phyloP scores from a whole-genome alignment of 2,113 vertebrate genomes.

The Paradoxurus hermaphroditus region DNA sequence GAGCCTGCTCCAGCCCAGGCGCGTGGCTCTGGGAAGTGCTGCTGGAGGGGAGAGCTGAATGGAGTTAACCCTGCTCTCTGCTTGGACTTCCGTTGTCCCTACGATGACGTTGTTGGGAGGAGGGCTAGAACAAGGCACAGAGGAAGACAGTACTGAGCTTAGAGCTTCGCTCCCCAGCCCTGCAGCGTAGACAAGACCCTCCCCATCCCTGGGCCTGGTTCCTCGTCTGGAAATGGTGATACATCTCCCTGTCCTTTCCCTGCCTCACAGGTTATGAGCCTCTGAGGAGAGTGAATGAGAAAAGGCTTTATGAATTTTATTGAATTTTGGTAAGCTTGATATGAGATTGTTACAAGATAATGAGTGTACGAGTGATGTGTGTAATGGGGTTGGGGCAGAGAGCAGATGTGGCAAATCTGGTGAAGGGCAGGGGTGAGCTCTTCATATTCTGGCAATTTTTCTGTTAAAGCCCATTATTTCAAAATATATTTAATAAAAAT shows the following conservation, averaged over 20 bases:
- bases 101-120: background rate
- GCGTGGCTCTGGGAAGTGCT: background rate
- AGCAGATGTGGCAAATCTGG: fast-evolving
- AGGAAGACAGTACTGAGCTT: fast-evolving
- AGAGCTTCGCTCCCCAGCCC: fast-evolving
- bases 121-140: background rate
- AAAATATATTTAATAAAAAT: background rate
- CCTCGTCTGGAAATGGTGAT: background rate
- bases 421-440: background rate
- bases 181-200: background rate
- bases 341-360: background rate
- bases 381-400: background rate
- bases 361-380: background rate
- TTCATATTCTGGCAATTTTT: background rate
- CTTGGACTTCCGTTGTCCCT: background rate
- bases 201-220: background rate
- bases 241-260: background rate
- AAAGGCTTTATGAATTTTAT: background rate
- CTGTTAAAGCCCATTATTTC: background rate
- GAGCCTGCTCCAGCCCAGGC: background rate
- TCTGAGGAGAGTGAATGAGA: background rate
- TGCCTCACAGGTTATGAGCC: background rate
- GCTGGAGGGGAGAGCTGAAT: background rate
- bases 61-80: background rate
- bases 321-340: background rate